These are phyloP conservation scores for Garrulus glandarius DNA, from an alignment of 2,797 vertebrate species.

Conservation along the genomic window DNA sequence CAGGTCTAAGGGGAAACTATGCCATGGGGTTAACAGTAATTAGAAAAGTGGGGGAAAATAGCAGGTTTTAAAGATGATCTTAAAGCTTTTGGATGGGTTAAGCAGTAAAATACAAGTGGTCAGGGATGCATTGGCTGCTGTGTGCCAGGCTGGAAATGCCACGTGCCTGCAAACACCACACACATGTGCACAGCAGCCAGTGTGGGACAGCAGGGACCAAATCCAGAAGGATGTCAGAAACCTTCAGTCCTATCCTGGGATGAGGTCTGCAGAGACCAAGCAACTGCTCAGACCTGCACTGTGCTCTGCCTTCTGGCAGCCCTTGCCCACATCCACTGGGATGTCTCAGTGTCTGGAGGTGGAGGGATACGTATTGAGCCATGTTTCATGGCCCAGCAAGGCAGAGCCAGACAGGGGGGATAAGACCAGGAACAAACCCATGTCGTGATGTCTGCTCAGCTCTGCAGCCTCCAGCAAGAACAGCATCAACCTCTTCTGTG, in stretches of 20 bases:
- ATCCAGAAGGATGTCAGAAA: neutral
- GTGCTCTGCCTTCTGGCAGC: neutral
- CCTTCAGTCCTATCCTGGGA: neutral
- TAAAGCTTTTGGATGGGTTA: neutral
- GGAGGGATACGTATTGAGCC: fast-evolving
- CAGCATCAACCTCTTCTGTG: fast-evolving
- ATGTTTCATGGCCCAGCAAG: neutral
- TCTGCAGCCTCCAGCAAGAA: neutral
- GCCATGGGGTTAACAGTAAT: neutral
- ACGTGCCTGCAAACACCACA: neutral
- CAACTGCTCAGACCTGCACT: neutral
- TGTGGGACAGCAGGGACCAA: fast-evolving
- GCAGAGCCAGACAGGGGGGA: neutral
- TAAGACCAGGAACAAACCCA: neutral
- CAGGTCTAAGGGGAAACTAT: neutral
- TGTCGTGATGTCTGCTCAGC: neutral
- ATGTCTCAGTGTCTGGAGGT: neutral
- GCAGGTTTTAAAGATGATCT: neutral
- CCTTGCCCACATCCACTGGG: neutral
- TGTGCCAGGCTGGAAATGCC: neutral
- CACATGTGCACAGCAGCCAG: neutral
- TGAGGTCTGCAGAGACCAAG: neutral
- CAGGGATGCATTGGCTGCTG: neutral
- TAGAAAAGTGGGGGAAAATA: neutral
- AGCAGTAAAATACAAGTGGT: neutral